Percentiles rank a stretch among this genome's conserved stretches.
phyloP scores from a whole-genome alignment of 2,888 invertebrate species.

The Zygothrica quintamaculata region DNA sequence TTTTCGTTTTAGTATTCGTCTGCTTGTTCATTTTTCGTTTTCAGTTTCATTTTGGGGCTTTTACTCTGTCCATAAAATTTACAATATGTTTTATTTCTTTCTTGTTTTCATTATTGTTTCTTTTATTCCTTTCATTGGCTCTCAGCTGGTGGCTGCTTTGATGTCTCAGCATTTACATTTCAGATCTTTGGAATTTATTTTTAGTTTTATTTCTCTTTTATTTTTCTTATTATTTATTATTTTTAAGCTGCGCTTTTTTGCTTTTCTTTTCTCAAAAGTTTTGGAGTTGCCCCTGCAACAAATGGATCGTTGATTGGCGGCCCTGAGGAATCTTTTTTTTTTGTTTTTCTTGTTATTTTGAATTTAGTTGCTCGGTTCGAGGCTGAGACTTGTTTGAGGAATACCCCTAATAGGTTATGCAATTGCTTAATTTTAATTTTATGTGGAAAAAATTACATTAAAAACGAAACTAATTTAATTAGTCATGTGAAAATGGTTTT shows the following conservation, averaged over 20 bases:
- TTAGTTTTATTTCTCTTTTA: constrained; percentile 41
- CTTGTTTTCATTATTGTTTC: constrained; percentile 25
- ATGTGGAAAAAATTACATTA: constrained; percentile 3
- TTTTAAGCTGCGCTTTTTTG: constrained; percentile 65
- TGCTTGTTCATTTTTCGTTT: constrained; percentile 40
- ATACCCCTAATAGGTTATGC: constrained; percentile 21
- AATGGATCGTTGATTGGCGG: constrained; percentile 65
- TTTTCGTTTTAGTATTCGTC: constrained; percentile 29
- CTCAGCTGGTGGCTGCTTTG: constrained; percentile 61
- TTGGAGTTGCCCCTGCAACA: constrained; percentile 43
- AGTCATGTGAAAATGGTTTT: constrained; percentile 33
- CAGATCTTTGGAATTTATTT: constrained; percentile 69
- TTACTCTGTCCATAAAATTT: constrained; percentile 30
- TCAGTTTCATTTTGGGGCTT: constrained; percentile 6
- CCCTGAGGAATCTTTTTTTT: constrained; percentile 44
- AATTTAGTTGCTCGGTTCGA: not conserved
- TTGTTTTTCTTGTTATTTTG: constrained; percentile 25
- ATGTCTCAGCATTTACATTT: constrained; percentile 75
- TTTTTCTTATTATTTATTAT: no score
- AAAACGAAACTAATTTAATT: constrained; percentile 24
- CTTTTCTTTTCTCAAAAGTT: constrained; percentile 13
- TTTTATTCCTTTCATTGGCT: constrained; percentile 36
- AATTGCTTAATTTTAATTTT: constrained; percentile 21
- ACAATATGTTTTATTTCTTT: constrained; percentile 26
- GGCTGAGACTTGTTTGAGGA: not conserved